Evolutionary conservation across 2,113 vertebrate species (phyloP).

Genomic region (Ceyx melanurus): DNA sequence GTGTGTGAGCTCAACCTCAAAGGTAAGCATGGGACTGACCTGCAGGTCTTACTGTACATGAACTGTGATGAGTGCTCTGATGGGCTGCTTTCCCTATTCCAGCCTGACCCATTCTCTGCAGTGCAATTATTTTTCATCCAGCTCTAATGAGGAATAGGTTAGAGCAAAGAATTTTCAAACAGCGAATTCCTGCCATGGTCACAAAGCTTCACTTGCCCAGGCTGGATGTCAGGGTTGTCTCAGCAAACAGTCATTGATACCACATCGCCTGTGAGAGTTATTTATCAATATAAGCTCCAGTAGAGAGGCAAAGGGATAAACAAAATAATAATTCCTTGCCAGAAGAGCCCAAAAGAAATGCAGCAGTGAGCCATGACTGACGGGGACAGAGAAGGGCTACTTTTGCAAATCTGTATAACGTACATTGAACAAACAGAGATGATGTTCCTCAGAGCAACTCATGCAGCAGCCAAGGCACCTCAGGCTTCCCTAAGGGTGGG

Average conservation of each 20-base stretch:
- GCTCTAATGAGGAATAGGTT: background rate
- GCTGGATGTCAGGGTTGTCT: background rate
- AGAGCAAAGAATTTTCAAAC: background rate
- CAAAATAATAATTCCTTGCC: background rate
- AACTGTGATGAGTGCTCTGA: fast-evolving
- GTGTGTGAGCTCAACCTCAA: slow-evolving; percentile 76
- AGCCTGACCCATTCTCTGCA: background rate
- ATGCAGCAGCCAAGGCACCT: background rate
- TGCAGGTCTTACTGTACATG: background rate
- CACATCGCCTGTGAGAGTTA: background rate
- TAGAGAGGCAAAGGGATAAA: background rate
- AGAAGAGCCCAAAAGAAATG: background rate
- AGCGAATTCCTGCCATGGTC: background rate
- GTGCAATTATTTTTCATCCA: background rate
- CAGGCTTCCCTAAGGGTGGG: background rate
- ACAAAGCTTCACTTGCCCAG: background rate
- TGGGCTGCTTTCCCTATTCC: background rate
- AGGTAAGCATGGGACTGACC: slow-evolving; percentile 51
- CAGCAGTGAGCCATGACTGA: background rate
- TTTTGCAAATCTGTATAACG: background rate
- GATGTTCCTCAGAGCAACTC: background rate
- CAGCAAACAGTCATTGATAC: background rate
- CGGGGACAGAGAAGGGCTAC: background rate
- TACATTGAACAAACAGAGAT: background rate
- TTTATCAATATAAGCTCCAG: background rate